These are phyloP conservation scores for Ectemnius cavifrons DNA, from an alignment of 2,888 invertebrate species.

Conservation along the genomic window DNA sequence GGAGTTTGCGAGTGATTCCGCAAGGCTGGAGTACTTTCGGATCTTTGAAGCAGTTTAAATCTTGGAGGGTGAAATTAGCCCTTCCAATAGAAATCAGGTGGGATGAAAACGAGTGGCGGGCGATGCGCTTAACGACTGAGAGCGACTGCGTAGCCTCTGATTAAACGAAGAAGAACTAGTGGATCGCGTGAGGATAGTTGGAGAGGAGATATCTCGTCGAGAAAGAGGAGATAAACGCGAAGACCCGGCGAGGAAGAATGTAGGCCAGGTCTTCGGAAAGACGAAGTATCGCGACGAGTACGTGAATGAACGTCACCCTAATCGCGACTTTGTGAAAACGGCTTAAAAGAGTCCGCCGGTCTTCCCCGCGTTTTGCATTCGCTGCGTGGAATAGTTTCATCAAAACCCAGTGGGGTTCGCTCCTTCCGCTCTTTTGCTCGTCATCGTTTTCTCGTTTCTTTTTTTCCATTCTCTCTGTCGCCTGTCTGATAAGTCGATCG, in stretches of 20 bases:
- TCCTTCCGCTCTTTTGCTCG: background rate
- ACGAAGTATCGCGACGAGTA: background rate
- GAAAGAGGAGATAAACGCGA: slow-evolving; percentile 4
- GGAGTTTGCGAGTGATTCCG: too few relatives aligned
- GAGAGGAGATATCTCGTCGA: background rate
- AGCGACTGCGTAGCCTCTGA: slow-evolving; percentile 3
- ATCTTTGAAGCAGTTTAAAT: too few relatives aligned
- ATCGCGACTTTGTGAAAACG: background rate
- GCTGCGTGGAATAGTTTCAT: too few relatives aligned
- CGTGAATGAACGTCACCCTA: background rate
- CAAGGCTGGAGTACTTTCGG: too few relatives aligned
- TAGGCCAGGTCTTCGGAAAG: background rate
- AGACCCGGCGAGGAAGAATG: background rate
- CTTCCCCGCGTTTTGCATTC: too few relatives aligned
- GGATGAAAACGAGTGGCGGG: too few relatives aligned
- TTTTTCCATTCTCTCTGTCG: slow-evolving; percentile 8
- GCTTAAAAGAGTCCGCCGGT: too few relatives aligned
- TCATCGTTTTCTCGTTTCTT: background rate
- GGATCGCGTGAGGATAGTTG: background rate
- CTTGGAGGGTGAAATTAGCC: too few relatives aligned
- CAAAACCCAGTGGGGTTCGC: background rate
- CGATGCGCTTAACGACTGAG: background rate
- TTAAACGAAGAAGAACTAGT: slow-evolving; percentile 6
- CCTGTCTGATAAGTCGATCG: slow-evolving; percentile 22
- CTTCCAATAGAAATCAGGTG: too few relatives aligned